phyloP scores from a whole-genome alignment of 2,113 vertebrate genomes.

The Heliornis fulica region DNA sequence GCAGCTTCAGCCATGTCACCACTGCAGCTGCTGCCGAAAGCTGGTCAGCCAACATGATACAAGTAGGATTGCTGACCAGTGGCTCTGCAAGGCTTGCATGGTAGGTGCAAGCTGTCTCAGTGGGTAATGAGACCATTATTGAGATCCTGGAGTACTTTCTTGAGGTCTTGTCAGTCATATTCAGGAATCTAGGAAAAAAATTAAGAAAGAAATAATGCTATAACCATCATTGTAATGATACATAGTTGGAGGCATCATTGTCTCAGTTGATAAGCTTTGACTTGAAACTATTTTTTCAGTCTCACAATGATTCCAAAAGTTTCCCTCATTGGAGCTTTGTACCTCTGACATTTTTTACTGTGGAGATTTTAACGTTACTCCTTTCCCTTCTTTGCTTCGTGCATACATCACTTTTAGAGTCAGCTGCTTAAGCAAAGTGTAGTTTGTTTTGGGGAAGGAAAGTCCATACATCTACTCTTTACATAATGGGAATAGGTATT shows the following conservation, averaged over 20 bases:
- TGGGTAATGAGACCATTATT: neutral
- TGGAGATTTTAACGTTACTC: neutral
- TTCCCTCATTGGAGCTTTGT: neutral
- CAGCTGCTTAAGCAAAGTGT: neutral
- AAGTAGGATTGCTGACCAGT: neutral
- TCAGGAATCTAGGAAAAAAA: neutral
- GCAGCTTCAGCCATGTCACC: slow-evolving; percentile 21
- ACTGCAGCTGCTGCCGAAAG: neutral
- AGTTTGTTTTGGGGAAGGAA: neutral
- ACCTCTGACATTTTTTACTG: neutral
- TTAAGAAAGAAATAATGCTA: neutral
- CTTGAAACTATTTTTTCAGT: neutral
- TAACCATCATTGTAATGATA: neutral
- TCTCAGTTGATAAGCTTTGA: neutral
- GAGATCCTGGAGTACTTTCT: neutral
- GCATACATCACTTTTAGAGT: neutral
- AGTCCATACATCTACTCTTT: neutral
- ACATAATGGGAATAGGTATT: neutral
- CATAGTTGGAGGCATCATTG: neutral
- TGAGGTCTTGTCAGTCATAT: neutral
- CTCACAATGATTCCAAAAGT: neutral
- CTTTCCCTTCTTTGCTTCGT: neutral
- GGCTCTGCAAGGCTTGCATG: neutral
- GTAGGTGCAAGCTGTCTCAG: neutral
- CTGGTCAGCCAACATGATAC: neutral